Evolutionary conservation across 1,140 invertebrate genomes (phyloP).

Genomic region (Geopemphigus sp.): DNA sequence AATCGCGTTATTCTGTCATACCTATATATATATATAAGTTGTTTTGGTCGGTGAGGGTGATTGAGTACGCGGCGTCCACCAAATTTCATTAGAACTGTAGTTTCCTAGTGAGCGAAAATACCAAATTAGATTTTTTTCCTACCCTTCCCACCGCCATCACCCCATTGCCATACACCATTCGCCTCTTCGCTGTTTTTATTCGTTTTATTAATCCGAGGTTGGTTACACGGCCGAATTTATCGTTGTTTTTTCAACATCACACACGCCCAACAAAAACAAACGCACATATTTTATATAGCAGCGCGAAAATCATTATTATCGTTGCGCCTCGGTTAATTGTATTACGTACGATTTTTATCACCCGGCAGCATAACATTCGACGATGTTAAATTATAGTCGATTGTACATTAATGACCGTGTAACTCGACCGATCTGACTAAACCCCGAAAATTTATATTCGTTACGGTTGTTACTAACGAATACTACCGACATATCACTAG

Average conservation of each 20-base stretch:
- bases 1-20: not conserved
- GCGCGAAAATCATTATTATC: conserved; percentile 39
- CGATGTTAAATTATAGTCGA: conserved; percentile 16
- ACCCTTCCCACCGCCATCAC: too few species aligned
- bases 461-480: not conserved
- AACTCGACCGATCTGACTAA: not conserved
- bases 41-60: conserved; percentile 42
- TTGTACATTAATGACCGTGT: not conserved
- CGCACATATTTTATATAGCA: not conserved
- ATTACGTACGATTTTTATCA: conserved; percentile 17
- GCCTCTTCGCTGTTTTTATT: conserved; percentile 43
- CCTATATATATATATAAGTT: conserved; percentile 43
- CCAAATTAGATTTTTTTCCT: conserved; percentile 46
- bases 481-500: not conserved
- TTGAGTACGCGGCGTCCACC: conserved; percentile 45
- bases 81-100: conserved; percentile 41
- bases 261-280: conserved; percentile 36
- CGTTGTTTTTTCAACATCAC: conserved; percentile 26
- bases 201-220: conserved; percentile 47
- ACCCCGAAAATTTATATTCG: not conserved
- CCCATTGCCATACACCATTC: not conserved
- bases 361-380: not conserved
- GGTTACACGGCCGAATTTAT: conserved; percentile 36
- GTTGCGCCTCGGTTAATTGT: conserved; percentile 7
- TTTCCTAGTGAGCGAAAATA: conserved; percentile 44